Base-by-base conservation (phyloP, 2,888 invertebrate genomes). In the Caenorhabditis drosophilae region DNA sequence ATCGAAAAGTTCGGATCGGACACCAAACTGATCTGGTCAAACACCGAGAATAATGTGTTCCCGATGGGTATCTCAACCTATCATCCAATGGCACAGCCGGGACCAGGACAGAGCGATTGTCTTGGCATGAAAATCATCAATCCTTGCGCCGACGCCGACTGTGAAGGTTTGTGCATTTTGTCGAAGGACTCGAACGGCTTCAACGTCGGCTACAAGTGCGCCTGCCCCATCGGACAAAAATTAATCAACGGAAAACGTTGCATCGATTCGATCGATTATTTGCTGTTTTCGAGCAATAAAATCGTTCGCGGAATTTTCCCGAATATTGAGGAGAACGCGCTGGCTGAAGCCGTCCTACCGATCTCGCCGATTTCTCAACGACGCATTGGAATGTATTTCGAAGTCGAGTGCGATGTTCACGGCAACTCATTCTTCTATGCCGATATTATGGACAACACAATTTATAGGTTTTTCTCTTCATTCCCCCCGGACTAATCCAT, bases 321-420 rank as follows among this genome's bases (percentile, higher is more conserved):
- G 0, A 91, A 92, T 0, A 90, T 91, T 52, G 91, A 36, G 22
- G 63, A 80, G 38, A 74, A 75, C 84, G 91, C 92, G 0, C 93
- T 95, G 84, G 92, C 91, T 77, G 96, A 97, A 83, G 96, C 96
- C 6, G 95, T 97, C 54, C 86, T 93, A 31, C 97, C 97, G 0
- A 92, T 96, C 0, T 84, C 84, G 15, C 93, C 94, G 0, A 87
- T 91, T 52, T 87, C 93, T 31, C 94, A 94, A 0, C 88, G 95
- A 75, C 94, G 95, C 84, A 95, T 96, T 0, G 96, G 73, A 50
- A 73, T 73, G 73, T 73, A 73, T 38, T 73, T 73, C 35, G 73
- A 73, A 45, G 90, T 92, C 0, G 82, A 81, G 46, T 84, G 84
- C 52, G 83, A 83, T 60, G 80, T 83, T 6, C 76, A 77, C 46